Conservation (phyloP, 2,888 invertebrate species). For the Ormyrus thymus region DNA sequence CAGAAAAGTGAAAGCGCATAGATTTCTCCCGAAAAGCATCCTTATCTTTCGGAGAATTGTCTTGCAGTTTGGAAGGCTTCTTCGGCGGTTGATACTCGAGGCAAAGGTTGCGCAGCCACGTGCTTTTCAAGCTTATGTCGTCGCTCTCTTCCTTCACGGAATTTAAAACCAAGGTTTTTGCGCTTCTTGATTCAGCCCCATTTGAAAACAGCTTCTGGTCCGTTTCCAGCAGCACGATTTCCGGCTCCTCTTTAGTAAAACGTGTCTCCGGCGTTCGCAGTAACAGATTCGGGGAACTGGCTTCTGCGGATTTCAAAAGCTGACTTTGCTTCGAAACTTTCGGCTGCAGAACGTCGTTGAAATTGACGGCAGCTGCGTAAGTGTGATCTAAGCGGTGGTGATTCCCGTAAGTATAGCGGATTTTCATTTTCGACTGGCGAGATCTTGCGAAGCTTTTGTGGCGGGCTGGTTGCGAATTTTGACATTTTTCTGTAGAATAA, state of each 20-base stretch:
- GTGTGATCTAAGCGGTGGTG: slow-evolving; percentile 54
- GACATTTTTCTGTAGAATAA: slow-evolving; percentile 32
- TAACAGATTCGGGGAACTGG: background rate
- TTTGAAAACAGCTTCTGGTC: background rate
- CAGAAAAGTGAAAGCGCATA: slow-evolving; percentile 12
- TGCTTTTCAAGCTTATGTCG: slow-evolving; percentile 43
- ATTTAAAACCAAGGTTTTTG: background rate
- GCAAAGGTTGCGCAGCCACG: slow-evolving; percentile 46
- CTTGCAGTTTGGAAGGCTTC: slow-evolving; percentile 8
- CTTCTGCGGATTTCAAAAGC: background rate
- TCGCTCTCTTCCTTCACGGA: slow-evolving; percentile 22
- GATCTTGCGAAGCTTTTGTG: slow-evolving; percentile 20
- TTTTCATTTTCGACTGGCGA: slow-evolving; percentile 26
- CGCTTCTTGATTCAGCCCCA: background rate
- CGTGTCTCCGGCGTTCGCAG: background rate
- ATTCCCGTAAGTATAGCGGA: slow-evolving; percentile 35
- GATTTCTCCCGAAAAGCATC: slow-evolving; percentile 1
- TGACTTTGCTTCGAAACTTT: too few species aligned
- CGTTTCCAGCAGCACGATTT: background rate
- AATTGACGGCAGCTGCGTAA: slow-evolving; percentile 48
- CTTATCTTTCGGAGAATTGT: slow-evolving; percentile 2
- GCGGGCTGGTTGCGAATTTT: background rate
- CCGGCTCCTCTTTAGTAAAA: background rate
- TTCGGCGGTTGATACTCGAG: slow-evolving; percentile 44
- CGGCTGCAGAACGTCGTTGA: background rate